phyloP scores from a whole-genome alignment of 2,797 vertebrate species.

The Schizothorax lantsangensis region DNA sequence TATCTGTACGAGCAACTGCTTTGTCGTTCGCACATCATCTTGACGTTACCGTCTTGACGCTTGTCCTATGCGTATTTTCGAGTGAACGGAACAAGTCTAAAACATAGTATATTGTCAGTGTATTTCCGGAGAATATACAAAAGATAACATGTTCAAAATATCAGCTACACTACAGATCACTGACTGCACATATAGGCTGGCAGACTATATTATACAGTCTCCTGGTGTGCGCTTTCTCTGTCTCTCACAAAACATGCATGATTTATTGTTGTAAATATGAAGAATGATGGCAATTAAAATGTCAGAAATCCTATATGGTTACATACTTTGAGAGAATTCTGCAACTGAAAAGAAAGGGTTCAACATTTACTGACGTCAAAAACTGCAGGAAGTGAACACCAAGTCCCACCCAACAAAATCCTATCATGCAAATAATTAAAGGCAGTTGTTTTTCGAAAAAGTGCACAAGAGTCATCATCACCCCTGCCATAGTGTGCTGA shows the following conservation, averaged over 20 bases:
- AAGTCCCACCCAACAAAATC: neutral
- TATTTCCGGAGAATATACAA: neutral
- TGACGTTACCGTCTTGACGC: neutral
- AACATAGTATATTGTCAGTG: neutral
- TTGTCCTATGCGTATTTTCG: neutral
- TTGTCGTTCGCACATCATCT: constrained; percentile 29
- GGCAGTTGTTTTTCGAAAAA: neutral
- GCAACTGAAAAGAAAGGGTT: neutral
- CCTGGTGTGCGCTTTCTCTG: neutral
- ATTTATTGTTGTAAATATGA: neutral
- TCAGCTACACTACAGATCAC: neutral
- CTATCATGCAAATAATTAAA: neutral
- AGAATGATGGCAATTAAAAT: constrained; percentile 10
- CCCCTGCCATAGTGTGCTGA: neutral
- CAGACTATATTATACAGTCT: neutral
- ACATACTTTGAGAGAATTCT: neutral
- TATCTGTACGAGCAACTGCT: constrained; percentile 12
- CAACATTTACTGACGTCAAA: neutral
- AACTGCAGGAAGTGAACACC: neutral
- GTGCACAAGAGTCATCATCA: neutral
- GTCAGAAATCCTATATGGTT: neutral
- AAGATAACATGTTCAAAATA: neutral
- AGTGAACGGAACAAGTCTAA: constrained; percentile 8
- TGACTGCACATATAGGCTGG: neutral
- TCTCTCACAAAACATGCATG: neutral